phyloP scores from a whole-genome alignment of 1,140 invertebrate species.

The Phymorhynchus buccinoides region DNA sequence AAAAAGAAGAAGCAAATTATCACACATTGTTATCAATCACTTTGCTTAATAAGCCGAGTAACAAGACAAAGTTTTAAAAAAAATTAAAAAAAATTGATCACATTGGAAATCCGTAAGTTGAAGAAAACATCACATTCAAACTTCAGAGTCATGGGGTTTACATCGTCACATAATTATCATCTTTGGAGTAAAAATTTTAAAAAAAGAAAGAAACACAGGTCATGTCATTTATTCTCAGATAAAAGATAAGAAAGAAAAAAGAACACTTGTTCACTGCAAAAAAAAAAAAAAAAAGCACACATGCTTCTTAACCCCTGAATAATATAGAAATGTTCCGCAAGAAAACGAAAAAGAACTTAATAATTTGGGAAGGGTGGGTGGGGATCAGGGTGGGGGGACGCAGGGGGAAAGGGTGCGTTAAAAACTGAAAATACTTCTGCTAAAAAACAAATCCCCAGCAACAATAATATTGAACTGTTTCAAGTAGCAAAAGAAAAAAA shows the following conservation, averaged over 20 bases:
- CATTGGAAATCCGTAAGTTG: not conserved
- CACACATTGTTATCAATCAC: not conserved
- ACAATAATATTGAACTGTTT: not conserved
- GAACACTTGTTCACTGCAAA: not conserved
- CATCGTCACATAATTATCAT: not conserved
- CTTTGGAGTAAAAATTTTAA: not conserved
- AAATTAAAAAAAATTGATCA: not conserved
- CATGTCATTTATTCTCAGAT: not conserved
- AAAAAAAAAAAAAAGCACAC: not conserved
- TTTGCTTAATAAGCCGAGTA: not conserved
- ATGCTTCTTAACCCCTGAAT: not conserved
- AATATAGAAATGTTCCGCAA: not conserved
- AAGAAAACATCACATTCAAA: constrained; percentile 12
- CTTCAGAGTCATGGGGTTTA: not conserved
- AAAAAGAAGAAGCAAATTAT: not conserved
- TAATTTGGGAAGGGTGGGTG: no score
- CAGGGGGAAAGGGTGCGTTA: no score
- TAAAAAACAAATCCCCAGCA: not conserved
- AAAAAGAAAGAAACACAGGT: not conserved
- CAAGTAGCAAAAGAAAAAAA: not conserved
- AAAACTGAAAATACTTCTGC: not conserved
- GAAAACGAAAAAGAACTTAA: not conserved
- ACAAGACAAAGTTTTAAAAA: not conserved
- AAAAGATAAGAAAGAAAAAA: not conserved
- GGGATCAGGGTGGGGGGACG: no score